Evolutionary conservation across 2,888 invertebrate genomes (phyloP).

Genomic region (Acanthosepion lycidas): DNA sequence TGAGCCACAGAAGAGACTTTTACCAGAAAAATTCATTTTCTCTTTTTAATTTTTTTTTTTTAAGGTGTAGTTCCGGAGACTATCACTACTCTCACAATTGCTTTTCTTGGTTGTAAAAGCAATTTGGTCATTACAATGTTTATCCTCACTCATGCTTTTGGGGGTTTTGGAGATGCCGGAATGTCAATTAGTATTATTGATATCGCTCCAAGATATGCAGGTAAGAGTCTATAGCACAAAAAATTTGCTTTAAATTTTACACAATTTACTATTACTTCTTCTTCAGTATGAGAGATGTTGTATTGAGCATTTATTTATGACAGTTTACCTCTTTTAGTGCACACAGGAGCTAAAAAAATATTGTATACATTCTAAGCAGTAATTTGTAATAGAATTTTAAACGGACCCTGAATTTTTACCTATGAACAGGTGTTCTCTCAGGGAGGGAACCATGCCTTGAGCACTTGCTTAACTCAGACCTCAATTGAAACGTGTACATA

Average conservation of each 20-base stretch:
- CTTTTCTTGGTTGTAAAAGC: background rate
- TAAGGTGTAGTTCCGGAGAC: background rate
- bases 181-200: background rate
- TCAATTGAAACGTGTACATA: too few relatives aligned
- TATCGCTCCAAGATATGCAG: slow-evolving; percentile 42
- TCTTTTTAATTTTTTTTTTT: background rate
- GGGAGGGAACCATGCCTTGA: too few relatives aligned
- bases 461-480: too few relatives aligned
- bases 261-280: too few relatives aligned
- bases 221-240: background rate
- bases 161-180: background rate
- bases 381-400: too few relatives aligned
- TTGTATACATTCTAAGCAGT: too few relatives aligned
- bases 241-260: background rate
- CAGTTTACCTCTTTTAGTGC: too few relatives aligned
- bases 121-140: background rate
- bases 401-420: too few relatives aligned
- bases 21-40: background rate
- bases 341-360: too few relatives aligned
- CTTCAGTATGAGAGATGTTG: too few relatives aligned
- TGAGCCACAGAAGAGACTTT: background rate
- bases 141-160: background rate
- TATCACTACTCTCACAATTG: background rate
- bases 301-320: too few relatives aligned
- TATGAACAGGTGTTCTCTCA: too few relatives aligned